These are phyloP conservation scores for Tokudaia muenninki DNA, from an alignment of 2,797 vertebrate genomes.

Conservation along the genomic window DNA sequence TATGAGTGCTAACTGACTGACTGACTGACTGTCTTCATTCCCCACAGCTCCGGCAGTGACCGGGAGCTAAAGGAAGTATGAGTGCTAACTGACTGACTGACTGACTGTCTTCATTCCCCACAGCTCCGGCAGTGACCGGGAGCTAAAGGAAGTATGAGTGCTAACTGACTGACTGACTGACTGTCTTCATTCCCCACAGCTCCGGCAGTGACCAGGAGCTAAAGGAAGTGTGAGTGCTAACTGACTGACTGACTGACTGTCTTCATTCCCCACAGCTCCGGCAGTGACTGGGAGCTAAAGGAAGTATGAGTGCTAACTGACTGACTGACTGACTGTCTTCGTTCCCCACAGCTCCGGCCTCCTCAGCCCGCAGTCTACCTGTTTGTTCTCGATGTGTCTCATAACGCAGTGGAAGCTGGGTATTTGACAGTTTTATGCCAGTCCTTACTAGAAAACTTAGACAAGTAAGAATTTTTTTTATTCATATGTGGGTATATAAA, in stretches of 20 bases:
- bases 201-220: background rate
- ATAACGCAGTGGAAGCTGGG: slow-evolving; percentile 96
- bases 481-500: background rate
- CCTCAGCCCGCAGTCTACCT: slow-evolving; percentile 98
- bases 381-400: slow-evolving; percentile 97
- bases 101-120: too few species aligned
- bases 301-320: too few species aligned
- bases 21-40: slow-evolving; percentile 52
- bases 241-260: background rate
- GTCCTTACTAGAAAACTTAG: slow-evolving; percentile 94
- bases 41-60: slow-evolving; percentile 95
- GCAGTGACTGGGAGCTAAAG: slow-evolving; percentile 67
- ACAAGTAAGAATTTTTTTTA: slow-evolving; percentile 92
- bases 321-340: background rate
- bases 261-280: slow-evolving; percentile 91
- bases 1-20: too few species aligned
- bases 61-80: too few species aligned
- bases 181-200: too few species aligned
- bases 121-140: too few species aligned
- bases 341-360: slow-evolving; percentile 93
- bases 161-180: too few species aligned
- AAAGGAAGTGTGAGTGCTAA: background rate
- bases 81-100: too few species aligned
- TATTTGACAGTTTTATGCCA: slow-evolving; percentile 96
- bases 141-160: too few species aligned